phyloP scores from a whole-genome alignment of 2,797 vertebrate genomes.

The Diceros bicornis region DNA sequence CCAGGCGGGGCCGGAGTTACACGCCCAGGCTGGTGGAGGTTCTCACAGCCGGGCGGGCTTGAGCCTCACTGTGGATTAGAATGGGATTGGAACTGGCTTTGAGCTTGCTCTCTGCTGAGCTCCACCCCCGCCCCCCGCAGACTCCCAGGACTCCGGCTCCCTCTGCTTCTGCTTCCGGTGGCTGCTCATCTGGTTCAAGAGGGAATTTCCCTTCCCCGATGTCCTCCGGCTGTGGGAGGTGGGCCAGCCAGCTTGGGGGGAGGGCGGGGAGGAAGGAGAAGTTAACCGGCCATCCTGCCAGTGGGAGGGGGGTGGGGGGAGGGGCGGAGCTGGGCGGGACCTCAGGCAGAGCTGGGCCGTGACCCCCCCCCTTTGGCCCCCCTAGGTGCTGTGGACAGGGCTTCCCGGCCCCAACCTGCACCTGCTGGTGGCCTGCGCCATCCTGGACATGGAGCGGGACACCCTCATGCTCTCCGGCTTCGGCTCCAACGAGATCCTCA shows the following conservation, averaged over 20 bases:
- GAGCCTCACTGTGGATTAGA: background rate
- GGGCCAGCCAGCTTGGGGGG: constrained; percentile 50
- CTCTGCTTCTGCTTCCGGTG: constrained; percentile 97
- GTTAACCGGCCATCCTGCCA: background rate
- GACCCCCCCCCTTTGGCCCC: background rate
- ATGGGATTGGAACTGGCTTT: background rate
- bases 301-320: background rate
- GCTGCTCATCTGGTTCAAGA: constrained; percentile 97
- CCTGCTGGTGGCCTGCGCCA: constrained; percentile 94
- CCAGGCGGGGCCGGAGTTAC: background rate
- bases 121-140: constrained; percentile 80
- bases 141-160: constrained; percentile 96
- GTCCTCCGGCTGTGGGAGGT: constrained; percentile 96
- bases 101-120: background rate
- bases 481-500: constrained; percentile 97
- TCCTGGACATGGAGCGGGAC: constrained; percentile 94
- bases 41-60: background rate
- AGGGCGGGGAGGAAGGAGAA: background rate
- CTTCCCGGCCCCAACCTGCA: constrained; percentile 95
- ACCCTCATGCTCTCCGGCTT: constrained; percentile 95
- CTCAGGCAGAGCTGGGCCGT: background rate
- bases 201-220: constrained; percentile 95
- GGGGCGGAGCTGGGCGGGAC: background rate
- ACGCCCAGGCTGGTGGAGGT: background rate
- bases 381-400: constrained; percentile 94